Base-by-base conservation (phyloP, 2,888 invertebrate species). In the Enoplolaimus lenunculus region DNA sequence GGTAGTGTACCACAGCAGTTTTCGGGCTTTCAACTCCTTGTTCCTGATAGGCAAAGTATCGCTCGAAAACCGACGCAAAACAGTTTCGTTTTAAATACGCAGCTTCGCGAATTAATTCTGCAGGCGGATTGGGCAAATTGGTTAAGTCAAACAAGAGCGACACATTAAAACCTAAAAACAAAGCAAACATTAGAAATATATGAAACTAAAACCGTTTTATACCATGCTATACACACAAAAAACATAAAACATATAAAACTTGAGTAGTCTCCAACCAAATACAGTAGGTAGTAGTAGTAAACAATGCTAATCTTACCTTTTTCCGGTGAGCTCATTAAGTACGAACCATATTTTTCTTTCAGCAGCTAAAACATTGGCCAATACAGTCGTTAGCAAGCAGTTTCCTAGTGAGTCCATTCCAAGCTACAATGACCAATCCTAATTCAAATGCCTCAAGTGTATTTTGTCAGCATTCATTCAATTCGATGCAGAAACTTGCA, bases 41-140 rank as follows among this genome's bases (percentile, higher is more conserved):
- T 81, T 93, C 93, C 85, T 98, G 95, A 83, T 91, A 91, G 81
- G 94, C 90, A 84, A 98, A 98, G 85, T 98, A 99, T 81, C 97
- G 95, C 83, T 98, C 95, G 84, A 98, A 99, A 73, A 98, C 95
- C 26, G 95, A 94, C 65, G 97, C 97, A 84, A 98, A 98, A 84
- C 98, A 98, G 84, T 99, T 93, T 79, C 97, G 87, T 84, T 98
- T 98, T 74, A 98, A 84, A 70, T 94, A 86, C 29, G 94, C 93
- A 76, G 94, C 89, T 84, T 90, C 92, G 83, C 90, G 90, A 76
- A 94, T 91, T 77, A 91, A 82, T 13, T 73, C 74, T 7, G 71
- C 29, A 30, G 91, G 92, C 81, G 94, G 88, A 57, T 87, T 85
- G 2, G 95, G 94, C 78, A 98, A 87, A 81, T 89, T 89, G 80